Conservation (phyloP, 1,140 invertebrate species). For the Aporrectodea caliginosa region DNA sequence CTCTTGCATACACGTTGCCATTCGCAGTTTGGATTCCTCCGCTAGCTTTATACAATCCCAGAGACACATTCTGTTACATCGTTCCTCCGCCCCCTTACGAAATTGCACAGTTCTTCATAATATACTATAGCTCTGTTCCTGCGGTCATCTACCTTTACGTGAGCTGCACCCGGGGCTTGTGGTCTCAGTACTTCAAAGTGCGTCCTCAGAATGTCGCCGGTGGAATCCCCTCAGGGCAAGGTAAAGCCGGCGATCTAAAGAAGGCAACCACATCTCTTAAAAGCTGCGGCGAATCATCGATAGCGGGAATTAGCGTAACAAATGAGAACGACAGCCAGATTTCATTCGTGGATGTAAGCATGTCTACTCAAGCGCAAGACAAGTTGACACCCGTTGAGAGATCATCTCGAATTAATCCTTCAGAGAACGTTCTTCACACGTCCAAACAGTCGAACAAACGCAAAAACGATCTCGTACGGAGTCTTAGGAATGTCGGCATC, state of each 20-base stretch:
- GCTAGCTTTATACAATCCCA: background rate
- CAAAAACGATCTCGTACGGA: background rate
- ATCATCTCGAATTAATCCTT: too few relatives aligned
- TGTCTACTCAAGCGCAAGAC: background rate
- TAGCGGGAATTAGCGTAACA: background rate
- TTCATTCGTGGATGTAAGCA: background rate
- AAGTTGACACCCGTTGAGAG: background rate
- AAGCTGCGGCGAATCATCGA: background rate
- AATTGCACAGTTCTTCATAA: background rate
- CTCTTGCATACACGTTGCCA: background rate
- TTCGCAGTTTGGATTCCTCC: background rate
- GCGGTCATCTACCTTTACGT: background rate
- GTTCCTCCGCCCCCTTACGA: background rate
- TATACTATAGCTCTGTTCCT: background rate
- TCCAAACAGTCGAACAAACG: background rate
- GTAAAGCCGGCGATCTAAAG: background rate
- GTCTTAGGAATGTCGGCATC: background rate
- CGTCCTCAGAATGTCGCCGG: background rate
- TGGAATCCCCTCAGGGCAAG: background rate
- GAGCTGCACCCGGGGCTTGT: background rate
- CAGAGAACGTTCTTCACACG: too few relatives aligned
- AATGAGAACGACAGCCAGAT: background rate
- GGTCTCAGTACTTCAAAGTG: background rate
- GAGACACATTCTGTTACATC: background rate
- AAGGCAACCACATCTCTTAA: background rate